Percentiles rank a stretch among this genome's conserved stretches.
phyloP scores from a whole-genome alignment of 2,113 vertebrate species.

The Ictalurus furcatus region DNA sequence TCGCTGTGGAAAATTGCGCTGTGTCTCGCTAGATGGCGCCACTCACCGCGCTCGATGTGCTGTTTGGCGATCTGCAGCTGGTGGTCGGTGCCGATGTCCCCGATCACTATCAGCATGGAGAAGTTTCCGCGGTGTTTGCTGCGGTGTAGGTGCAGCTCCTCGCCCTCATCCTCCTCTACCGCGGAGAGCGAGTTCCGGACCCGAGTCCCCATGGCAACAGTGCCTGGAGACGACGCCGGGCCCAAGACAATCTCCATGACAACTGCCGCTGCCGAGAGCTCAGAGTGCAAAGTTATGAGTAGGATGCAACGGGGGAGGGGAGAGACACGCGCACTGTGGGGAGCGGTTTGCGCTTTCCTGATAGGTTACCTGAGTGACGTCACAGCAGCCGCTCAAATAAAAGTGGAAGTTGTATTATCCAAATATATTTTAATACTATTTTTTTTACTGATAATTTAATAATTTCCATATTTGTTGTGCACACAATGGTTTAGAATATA shows the following conservation, averaged over 20 bases:
- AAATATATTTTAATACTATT: neutral
- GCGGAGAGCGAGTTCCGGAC: conserved; percentile 68
- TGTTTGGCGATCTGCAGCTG: conserved; percentile 80
- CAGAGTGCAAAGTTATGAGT: conserved; percentile 51
- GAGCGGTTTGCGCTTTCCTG: conserved; percentile 42
- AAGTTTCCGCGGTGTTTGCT: conserved; percentile 67
- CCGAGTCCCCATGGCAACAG: conserved; percentile 86
- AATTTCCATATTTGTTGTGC: neutral
- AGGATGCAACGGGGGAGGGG: conserved; percentile 38
- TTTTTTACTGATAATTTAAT: neutral
- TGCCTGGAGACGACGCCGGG: conserved; percentile 66
- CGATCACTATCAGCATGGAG: conserved; percentile 88
- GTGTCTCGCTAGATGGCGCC: conserved; percentile 11
- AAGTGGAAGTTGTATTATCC: neutral
- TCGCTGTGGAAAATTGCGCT: neutral
- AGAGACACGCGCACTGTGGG: conserved; percentile 63
- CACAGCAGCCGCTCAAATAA: conserved; percentile 34
- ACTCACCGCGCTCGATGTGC: conserved; percentile 89
- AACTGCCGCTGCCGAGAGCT: conserved; percentile 69
- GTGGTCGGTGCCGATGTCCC: conserved; percentile 84
- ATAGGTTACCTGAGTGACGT: conserved; percentile 70
- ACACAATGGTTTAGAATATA: neutral
- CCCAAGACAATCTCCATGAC: conserved; percentile 86
- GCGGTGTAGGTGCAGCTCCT: conserved; percentile 66
- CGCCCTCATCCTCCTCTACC: conserved; percentile 70